Conservation (phyloP, 2,888 invertebrate genomes). For the Hypercompe scribonia region DNA sequence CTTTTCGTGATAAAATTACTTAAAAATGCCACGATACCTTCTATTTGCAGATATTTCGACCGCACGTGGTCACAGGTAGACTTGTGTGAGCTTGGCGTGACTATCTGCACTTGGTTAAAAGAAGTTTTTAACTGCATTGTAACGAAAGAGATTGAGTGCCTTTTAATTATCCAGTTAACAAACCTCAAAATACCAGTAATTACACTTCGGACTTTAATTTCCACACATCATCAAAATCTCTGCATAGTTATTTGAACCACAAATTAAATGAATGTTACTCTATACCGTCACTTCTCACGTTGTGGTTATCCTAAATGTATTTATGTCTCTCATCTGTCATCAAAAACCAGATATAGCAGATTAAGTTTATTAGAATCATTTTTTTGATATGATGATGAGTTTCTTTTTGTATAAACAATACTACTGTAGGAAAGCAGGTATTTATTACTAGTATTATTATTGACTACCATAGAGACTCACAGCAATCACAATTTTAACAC, state of each 20-base stretch:
- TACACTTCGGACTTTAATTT: not conserved
- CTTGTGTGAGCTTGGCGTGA: too few relatives aligned
- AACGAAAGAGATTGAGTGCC: not conserved
- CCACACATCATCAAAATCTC: not conserved
- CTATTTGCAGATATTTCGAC: too few relatives aligned
- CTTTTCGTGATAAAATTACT: too few relatives aligned
- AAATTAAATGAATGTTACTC: not conserved
- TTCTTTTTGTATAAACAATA: too few relatives aligned
- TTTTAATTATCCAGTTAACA: not conserved
- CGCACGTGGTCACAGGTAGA: too few relatives aligned
- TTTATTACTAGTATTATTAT: too few relatives aligned
- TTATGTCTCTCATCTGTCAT: not conserved
- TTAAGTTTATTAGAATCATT: not conserved
- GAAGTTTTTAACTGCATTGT: not conserved
- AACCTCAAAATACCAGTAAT: conserved; percentile 1
- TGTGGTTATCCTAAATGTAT: not conserved
- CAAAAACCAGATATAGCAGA: not conserved
- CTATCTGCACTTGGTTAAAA: not conserved
- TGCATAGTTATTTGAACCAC: not conserved
- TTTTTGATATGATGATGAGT: too few relatives aligned
- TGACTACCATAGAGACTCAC: too few relatives aligned
- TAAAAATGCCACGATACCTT: too few relatives aligned
- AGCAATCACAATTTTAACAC: too few relatives aligned
- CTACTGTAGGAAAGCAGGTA: too few relatives aligned
- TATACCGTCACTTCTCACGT: not conserved